A percentile compares a stretch with the other conserved stretches of the same genome.
Conservation (phyloP, 2,888 invertebrate species). For the Byasa hedistus region DNA sequence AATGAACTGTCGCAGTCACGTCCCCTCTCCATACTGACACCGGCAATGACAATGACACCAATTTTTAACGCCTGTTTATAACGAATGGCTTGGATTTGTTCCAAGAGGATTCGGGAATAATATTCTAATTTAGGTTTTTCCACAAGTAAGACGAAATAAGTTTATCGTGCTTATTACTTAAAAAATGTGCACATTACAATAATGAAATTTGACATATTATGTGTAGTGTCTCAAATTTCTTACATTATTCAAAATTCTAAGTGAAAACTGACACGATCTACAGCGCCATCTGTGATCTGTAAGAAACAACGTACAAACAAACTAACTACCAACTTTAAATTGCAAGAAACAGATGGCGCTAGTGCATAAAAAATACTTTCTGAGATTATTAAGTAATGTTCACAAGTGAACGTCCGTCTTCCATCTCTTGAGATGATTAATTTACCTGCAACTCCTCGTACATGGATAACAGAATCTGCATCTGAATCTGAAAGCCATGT, state of each 20-base stretch:
- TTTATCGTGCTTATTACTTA: neutral
- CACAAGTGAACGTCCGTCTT: too few relatives aligned
- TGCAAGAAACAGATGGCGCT: slow-evolving; percentile 54
- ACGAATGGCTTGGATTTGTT: slow-evolving; percentile 34
- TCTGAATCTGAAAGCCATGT: slow-evolving; percentile 87
- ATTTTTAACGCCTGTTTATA: slow-evolving; percentile 51
- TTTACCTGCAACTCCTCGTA: slow-evolving; percentile 74
- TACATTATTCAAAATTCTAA: too few relatives aligned
- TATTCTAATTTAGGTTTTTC: slow-evolving; percentile 40
- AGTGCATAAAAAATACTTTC: too few relatives aligned
- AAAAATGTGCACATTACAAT: neutral
- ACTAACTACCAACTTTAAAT: too few relatives aligned
- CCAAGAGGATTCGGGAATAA: slow-evolving; percentile 39
- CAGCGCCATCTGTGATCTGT: too few relatives aligned
- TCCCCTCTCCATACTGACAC: slow-evolving; percentile 46
- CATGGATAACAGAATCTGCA: slow-evolving; percentile 89
- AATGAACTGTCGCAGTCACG: slow-evolving; percentile 37
- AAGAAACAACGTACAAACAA: too few relatives aligned
- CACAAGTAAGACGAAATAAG: neutral
- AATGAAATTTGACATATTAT: neutral
- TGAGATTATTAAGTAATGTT: too few relatives aligned
- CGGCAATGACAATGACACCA: slow-evolving; percentile 74
- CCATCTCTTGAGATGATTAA: neutral
- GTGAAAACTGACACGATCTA: too few relatives aligned
- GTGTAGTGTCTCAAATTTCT: neutral